Conservation (phyloP, 2,113 vertebrate species). For the Actenoides lindsayi region DNA sequence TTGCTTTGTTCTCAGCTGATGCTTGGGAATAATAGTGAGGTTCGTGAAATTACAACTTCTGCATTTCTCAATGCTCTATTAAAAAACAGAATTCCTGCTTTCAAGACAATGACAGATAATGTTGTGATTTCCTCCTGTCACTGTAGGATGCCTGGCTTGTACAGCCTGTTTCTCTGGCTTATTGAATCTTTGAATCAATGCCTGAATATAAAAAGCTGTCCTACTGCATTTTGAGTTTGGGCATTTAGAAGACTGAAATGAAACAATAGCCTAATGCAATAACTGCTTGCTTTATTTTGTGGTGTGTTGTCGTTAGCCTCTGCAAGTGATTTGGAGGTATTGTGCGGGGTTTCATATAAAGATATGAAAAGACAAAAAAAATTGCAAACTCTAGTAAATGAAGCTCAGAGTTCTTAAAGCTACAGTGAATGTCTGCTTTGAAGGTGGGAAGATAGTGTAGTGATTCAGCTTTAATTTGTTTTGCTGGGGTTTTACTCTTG, state of each 20-base stretch:
- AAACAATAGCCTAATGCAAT: not conserved
- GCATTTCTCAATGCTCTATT: not conserved
- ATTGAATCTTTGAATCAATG: not conserved
- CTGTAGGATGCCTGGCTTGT: not conserved
- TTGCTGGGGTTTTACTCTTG: not conserved
- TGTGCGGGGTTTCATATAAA: not conserved
- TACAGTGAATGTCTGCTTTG: not conserved
- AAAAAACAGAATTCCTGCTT: not conserved
- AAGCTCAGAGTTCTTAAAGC: not conserved
- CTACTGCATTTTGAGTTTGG: not conserved
- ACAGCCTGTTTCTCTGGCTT: not conserved
- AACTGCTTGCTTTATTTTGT: not conserved
- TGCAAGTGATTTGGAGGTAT: not conserved
- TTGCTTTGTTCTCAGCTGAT: not conserved
- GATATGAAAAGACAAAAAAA: not conserved
- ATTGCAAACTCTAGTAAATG: not conserved
- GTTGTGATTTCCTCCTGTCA: not conserved
- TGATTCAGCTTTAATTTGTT: not conserved
- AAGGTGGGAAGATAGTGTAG: not conserved
- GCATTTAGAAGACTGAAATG: not conserved
- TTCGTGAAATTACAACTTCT: not conserved
- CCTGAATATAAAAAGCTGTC: not conserved
- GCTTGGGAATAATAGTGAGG: not conserved
- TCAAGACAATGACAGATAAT: not conserved
- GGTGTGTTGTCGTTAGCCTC: not conserved